Base-by-base conservation (phyloP, 2,888 invertebrate genomes). In the Conops quadrifasciatus region DNA sequence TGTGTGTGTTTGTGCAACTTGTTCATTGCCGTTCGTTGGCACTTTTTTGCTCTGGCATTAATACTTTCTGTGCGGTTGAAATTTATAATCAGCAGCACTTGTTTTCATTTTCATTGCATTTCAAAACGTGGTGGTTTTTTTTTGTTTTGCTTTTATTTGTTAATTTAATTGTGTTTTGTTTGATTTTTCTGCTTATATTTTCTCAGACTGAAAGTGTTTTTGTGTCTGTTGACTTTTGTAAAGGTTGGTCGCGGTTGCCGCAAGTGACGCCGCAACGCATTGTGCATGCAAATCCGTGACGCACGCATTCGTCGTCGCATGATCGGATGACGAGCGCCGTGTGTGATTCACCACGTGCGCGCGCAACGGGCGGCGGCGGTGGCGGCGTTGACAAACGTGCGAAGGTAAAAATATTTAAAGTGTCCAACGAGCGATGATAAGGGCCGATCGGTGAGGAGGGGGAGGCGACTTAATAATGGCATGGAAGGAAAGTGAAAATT, bases 251-350 rank as follows among this genome's bases (percentile, higher is more conserved):
- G 53, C 53, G 66, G 66, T 53, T 53, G 36, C 51, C 30, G 24
- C 30, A 51, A 63, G 47, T 45, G 24, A 63, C 5, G 45, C 56
- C 24, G 28, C 51, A 21, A 65, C 51, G 26, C 28, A 58, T 19
- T 58, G 16, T 36, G 62, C 62, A 62, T 62, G 62, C 53, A 66
- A 66, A 66, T 53, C 36, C 66, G 66, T 66, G 66, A 66, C 66
- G 53, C 66, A 66, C 53, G 36, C 53, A 36, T 36, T 53, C 16
- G 36, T 36, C 36, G 36, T 36, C 36, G 5, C 36, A 36, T 36
- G 36, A 36, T 36, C 36, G 36, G 5, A 7, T 36, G 36, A 9
- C 36, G 36, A 7, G 9, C 9, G 43, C 11, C 19, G 66, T 51
- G 51, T 15, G 30, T 5, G 36, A 16, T 19, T 16, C n/a, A 19